Conservation (phyloP, 1,140 invertebrate species). For the Eueides isabella region DNA sequence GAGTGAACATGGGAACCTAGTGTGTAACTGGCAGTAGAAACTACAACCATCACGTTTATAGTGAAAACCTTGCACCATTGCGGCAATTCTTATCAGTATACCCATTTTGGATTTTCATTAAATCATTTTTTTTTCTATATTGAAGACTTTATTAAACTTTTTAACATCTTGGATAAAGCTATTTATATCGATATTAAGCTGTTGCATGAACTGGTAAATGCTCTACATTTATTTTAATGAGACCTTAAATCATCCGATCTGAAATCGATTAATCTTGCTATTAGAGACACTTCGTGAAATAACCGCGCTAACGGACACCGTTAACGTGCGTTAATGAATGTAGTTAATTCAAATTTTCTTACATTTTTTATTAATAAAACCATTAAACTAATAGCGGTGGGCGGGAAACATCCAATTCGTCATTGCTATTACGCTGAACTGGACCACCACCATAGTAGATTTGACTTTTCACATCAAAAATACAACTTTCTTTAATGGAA, state of each 20-base stretch:
- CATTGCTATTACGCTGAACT: slow-evolving; percentile 65
- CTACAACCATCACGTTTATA: no score
- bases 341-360: slow-evolving; percentile 62
- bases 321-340: slow-evolving; percentile 51
- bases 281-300: slow-evolving; percentile 44
- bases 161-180: slow-evolving; percentile 1
- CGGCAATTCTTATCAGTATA: no score
- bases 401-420: slow-evolving; percentile 66
- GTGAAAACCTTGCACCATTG: no score
- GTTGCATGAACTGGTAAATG: slow-evolving; percentile 34
- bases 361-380: slow-evolving; percentile 71
- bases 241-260: slow-evolving; percentile 35
- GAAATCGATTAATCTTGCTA: slow-evolving; percentile 43
- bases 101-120: not conserved
- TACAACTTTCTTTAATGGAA: slow-evolving; percentile 30
- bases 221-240: slow-evolving; percentile 21
- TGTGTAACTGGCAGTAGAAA: no score
- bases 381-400: slow-evolving; percentile 68
- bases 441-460: slow-evolving; percentile 58
- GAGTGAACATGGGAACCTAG: no score
- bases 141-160: not conserved
- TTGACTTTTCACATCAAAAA: slow-evolving; percentile 25
- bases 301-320: slow-evolving; percentile 40
- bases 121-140: not conserved
- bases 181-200: slow-evolving; percentile 33